These are phyloP conservation scores for Agonopterix arenella DNA, from an alignment of 2,888 invertebrate species.

Conservation along the genomic window DNA sequence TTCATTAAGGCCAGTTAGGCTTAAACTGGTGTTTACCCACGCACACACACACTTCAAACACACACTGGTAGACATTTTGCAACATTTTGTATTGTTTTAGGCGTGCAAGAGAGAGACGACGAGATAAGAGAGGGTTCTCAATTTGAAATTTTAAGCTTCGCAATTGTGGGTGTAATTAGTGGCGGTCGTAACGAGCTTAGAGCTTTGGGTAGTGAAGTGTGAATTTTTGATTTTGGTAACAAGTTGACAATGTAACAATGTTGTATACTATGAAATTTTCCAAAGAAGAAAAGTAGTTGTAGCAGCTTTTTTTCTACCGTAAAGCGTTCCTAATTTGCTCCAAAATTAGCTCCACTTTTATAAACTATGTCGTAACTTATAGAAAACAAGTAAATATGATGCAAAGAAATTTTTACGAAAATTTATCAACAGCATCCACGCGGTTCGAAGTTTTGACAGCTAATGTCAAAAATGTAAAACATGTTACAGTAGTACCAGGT, in stretches of 20 bases:
- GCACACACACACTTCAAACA: constrained; percentile 44
- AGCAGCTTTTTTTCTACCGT: no score
- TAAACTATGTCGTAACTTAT: no score
- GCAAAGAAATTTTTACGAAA: no score
- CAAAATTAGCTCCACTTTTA: no score
- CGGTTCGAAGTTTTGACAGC: no score
- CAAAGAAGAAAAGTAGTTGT: no score
- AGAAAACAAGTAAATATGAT: no score
- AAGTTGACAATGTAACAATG: neutral
- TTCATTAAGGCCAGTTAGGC: constrained; percentile 79
- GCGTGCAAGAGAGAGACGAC: constrained; percentile 40
- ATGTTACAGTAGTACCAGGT: no score
- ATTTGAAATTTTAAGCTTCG: constrained; percentile 61
- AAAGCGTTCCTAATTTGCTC: no score
- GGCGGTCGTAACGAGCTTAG: constrained; percentile 59
- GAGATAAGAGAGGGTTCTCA: constrained; percentile 34
- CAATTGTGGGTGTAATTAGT: constrained; percentile 65
- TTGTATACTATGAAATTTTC: no score
- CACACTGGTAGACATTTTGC: constrained; percentile 32
- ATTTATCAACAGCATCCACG: no score
- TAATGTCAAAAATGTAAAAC: no score
- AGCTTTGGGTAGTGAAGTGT: constrained; percentile 50
- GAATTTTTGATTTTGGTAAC: constrained; percentile 42
- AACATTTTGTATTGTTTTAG: constrained; percentile 59
- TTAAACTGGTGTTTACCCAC: constrained; percentile 77